Percentiles rank a stretch among this genome's conserved stretches.
These are phyloP conservation scores for Epicauta chinensis DNA, from an alignment of 1,140 invertebrate genomes.

Conservation along the genomic window DNA sequence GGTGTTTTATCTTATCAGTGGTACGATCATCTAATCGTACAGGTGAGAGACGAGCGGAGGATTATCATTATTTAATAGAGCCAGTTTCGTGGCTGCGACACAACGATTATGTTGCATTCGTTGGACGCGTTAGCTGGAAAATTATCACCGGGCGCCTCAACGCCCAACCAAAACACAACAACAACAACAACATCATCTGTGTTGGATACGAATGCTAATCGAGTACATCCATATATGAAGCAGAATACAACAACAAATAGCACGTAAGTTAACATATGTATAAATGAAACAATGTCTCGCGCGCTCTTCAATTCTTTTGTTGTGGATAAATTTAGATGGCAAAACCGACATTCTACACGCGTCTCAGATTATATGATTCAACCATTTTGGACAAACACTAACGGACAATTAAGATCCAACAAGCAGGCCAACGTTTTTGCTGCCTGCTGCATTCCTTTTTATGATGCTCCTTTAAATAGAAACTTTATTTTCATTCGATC, in stretches of 20 bases:
- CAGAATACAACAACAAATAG: conserved; percentile 35
- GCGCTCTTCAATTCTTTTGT: no score
- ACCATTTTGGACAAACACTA: no score
- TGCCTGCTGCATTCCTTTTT: no score
- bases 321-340: no score
- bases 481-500: no score
- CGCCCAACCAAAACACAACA: conserved; percentile 3
- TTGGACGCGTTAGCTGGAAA: conserved; percentile 73
- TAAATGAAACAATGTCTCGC: no score
- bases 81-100: conserved; percentile 29
- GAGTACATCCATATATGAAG: conserved; percentile 52
- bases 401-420: no score
- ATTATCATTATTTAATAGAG: background rate
- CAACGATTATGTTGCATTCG: conserved; percentile 61
- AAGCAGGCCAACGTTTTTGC: no score
- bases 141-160: conserved; percentile 59
- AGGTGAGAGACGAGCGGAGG: conserved; percentile 24
- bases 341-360: no score
- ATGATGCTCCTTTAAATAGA: no score
- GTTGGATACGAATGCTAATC: conserved; percentile 53
- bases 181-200: conserved; percentile 30
- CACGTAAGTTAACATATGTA: conserved; percentile 12
- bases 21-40: conserved; percentile 18
- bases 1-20: conserved; percentile 31
- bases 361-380: no score